A percentile compares a stretch with the other conserved stretches of the same genome.
phyloP scores from a whole-genome alignment of 1,140 invertebrate species.

The Helicoverpa armigera region DNA sequence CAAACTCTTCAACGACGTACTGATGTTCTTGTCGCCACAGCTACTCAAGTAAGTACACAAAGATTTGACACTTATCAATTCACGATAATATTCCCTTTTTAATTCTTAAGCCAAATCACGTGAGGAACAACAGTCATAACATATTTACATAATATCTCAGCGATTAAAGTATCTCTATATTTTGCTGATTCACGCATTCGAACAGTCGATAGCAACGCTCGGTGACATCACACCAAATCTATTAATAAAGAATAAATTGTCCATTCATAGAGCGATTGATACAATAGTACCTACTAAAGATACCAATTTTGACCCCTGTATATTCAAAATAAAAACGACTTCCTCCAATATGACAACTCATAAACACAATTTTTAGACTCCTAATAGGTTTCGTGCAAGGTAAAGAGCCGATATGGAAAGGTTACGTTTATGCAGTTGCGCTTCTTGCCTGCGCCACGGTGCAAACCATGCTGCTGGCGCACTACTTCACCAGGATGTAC shows the following conservation, averaged over 20 bases:
- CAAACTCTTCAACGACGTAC: slow-evolving; percentile 94
- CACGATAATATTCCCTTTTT: too few relatives aligned
- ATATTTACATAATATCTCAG: too few relatives aligned
- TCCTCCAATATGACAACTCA: slow-evolving; percentile 1
- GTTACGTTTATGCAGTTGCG: slow-evolving; percentile 92
- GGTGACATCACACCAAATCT: background rate
- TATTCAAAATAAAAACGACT: background rate
- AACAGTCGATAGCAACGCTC: background rate
- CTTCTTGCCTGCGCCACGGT: slow-evolving; percentile 93
- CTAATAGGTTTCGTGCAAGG: slow-evolving; percentile 90
- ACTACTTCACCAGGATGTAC: slow-evolving; percentile 97
- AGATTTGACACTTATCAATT: too few relatives aligned
- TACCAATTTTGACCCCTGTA: too few relatives aligned
- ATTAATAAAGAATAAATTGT: too few relatives aligned
- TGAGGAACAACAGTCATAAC: too few relatives aligned
- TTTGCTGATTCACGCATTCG: background rate
- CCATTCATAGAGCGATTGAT: too few relatives aligned
- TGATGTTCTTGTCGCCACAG: slow-evolving; percentile 96
- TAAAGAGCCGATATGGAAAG: slow-evolving; percentile 92
- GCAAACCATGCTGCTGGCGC: slow-evolving; percentile 95
- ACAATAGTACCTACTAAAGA: too few relatives aligned
- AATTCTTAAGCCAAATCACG: too few relatives aligned
- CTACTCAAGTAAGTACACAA: slow-evolving; percentile 72
- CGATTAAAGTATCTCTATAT: background rate
- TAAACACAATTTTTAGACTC: slow-evolving; percentile 83